phyloP scores from a whole-genome alignment of 2,113 vertebrate genomes.

The Butorides virescens region DNA sequence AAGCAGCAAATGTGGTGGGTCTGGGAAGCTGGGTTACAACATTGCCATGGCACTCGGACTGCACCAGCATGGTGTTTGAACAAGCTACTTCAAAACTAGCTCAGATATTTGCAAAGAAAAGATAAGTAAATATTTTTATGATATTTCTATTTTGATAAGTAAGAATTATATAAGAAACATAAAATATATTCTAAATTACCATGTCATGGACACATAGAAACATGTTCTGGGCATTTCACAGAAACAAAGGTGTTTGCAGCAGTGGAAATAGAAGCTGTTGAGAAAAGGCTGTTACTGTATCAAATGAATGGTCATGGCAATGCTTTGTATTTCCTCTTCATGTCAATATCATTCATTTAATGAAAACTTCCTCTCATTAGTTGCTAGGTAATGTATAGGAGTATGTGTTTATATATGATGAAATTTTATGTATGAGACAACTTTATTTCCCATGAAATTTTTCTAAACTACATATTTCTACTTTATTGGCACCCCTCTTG shows the following conservation, averaged over 20 bases:
- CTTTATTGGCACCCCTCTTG: background rate
- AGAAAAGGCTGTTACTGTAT: background rate
- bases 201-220: background rate
- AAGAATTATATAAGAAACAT: background rate
- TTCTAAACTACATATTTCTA: background rate
- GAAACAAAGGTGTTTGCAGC: background rate
- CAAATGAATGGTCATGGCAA: background rate
- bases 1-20: background rate
- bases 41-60: fast-evolving
- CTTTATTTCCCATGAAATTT: background rate
- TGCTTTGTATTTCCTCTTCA: background rate
- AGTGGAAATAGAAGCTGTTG: background rate
- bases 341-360: background rate
- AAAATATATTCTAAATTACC: background rate
- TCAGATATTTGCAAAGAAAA: background rate
- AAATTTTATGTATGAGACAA: background rate
- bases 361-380: background rate
- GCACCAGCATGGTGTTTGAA: background rate
- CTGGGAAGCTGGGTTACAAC: background rate
- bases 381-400: background rate
- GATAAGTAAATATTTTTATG: background rate
- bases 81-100: background rate
- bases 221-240: background rate
- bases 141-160: background rate
- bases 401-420: background rate